Conservation (phyloP, 37 sponge, comb jelly and placozoan genomes). For the Agelas oroides region DNA sequence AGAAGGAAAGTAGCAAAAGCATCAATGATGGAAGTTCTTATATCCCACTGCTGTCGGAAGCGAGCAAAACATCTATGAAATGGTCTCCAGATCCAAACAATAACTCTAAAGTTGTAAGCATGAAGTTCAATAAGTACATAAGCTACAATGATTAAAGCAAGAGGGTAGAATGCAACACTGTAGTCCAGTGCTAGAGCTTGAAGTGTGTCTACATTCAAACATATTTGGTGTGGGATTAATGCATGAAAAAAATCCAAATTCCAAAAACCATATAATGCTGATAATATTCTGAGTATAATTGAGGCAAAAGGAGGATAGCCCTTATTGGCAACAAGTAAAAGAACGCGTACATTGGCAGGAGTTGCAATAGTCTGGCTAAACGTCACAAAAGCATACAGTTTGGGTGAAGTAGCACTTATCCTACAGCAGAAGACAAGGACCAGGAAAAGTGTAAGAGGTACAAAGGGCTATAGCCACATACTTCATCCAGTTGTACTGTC, state of each 20-base stretch:
- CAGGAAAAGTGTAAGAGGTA: constrained; percentile 63
- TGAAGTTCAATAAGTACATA: no score
- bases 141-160: no score
- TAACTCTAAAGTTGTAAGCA: no score
- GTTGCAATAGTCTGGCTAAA: constrained; percentile 50
- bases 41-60: constrained; percentile 11
- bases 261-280: constrained; percentile 37
- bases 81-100: constrained; percentile 18
- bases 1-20: constrained; percentile 52
- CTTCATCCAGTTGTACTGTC: no score
- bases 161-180: no score
- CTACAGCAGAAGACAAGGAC: constrained; percentile 51
- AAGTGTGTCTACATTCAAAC: no score
- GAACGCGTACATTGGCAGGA: constrained; percentile 13
- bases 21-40: constrained; percentile 33
- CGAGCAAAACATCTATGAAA: background rate
- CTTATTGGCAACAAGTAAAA: background rate
- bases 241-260: constrained; percentile 40
- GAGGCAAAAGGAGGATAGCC: background rate
- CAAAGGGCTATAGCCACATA: constrained; percentile 19
- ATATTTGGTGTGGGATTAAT: no score
- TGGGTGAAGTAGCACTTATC: constrained; percentile 50
- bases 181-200: no score
- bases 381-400: constrained; percentile 56
- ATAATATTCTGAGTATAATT: background rate